Evolutionary conservation across 1,140 invertebrate genomes (phyloP).

Genomic region (Maconellicoccus hirsutus): DNA sequence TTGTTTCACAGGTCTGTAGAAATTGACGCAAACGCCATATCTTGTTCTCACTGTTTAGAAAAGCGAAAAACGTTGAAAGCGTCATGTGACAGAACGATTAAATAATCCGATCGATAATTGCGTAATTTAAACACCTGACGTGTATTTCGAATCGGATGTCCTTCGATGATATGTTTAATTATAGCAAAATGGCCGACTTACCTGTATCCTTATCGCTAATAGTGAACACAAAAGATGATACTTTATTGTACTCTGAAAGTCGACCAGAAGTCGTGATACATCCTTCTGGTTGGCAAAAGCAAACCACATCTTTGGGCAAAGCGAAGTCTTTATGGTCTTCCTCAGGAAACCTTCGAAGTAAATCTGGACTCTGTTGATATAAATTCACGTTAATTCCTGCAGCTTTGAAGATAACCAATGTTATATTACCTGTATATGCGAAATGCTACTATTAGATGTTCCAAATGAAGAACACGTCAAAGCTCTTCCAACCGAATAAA

Average conservation of each 20-base stretch:
- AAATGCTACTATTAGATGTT: background rate
- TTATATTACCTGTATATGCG: background rate
- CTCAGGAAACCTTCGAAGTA: conserved; percentile 89
- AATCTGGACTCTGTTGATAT: conserved; percentile 58
- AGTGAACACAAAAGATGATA: conserved; percentile 95
- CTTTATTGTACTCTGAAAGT: conserved; percentile 70
- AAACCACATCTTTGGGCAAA: conserved; percentile 92
- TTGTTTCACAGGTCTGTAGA: conserved; percentile 78
- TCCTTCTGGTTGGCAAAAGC: conserved; percentile 99
- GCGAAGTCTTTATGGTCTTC: conserved; percentile 97
- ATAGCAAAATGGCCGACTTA: conserved; percentile 37
- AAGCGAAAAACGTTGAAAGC: conserved; percentile 7
- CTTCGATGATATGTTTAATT: too few species aligned
- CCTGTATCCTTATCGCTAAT: conserved; percentile 98
- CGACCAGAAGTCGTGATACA: conserved; percentile 82
- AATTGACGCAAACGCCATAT: conserved; percentile 96
- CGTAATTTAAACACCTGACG: background rate
- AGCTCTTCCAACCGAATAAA: background rate
- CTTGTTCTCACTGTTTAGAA: conserved; percentile 57
- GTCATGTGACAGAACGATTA: background rate
- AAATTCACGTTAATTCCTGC: conserved; percentile 24
- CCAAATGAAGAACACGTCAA: background rate
- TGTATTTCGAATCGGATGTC: too few species aligned
- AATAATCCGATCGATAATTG: background rate
- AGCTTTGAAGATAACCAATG: background rate